Conservation (phyloP, 2,113 vertebrate species). For the Limanda limanda region DNA sequence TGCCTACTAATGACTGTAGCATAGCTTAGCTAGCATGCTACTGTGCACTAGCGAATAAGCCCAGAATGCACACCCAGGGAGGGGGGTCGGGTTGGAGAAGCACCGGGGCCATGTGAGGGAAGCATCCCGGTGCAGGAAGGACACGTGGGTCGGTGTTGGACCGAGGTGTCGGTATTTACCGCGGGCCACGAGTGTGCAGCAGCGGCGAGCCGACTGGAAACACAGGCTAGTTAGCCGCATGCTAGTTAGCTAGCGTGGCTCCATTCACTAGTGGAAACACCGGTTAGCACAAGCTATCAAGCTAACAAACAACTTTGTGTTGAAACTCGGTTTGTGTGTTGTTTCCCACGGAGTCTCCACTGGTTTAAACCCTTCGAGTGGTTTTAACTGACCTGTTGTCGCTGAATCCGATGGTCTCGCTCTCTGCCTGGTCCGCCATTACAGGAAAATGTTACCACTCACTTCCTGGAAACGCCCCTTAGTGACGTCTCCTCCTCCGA, state of each 20-base stretch:
- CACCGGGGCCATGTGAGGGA: rapidly evolving
- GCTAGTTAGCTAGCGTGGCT: slow-evolving; percentile 66
- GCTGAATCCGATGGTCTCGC: slow-evolving; percentile 79
- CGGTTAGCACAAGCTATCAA: not conserved
- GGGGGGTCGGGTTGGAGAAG: not conserved
- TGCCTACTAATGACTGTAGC: slow-evolving; percentile 14
- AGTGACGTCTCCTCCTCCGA: slow-evolving; percentile 12
- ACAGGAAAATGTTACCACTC: slow-evolving; percentile 72
- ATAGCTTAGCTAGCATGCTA: slow-evolving; percentile 7
- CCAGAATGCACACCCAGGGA: not conserved
- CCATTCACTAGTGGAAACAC: slow-evolving; percentile 14
- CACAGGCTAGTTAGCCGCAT: slow-evolving; percentile 57
- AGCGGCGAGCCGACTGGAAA: slow-evolving; percentile 42
- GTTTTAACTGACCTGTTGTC: slow-evolving; percentile 80
- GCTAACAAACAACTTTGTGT: not conserved
- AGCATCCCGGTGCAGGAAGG: not conserved
- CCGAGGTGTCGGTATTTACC: slow-evolving; percentile 51
- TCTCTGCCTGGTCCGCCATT: slow-evolving; percentile 86
- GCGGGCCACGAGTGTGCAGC: slow-evolving; percentile 49
- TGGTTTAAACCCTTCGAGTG: not conserved
- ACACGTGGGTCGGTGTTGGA: slow-evolving; percentile 21
- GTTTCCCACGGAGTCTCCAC: no score
- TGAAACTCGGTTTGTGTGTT: rapidly evolving
- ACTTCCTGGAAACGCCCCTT: slow-evolving; percentile 77
- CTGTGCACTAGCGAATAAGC: not conserved